Evolutionary conservation across 2,797 vertebrate species (phyloP), one percentile per base, ranked within the genome.

Genomic region (Tinamus major): DNA sequence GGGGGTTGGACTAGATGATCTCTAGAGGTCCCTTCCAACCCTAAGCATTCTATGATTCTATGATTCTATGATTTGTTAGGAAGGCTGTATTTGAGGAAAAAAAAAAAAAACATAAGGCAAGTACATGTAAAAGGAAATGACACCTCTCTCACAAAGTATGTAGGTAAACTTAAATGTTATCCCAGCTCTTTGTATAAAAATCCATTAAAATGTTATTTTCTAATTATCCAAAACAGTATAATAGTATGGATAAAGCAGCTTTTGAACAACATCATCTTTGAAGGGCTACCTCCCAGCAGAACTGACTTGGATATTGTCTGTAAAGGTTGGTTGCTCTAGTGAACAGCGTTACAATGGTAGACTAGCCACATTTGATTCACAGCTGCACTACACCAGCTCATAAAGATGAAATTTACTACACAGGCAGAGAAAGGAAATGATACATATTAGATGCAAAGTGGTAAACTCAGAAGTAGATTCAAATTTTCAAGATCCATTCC

Each of bases 111-210:
- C 61, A n/a, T 53, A 59, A 26, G 69, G 39, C 35, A 64, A 35
- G 49, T 37, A 67, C 3, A 46, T 17, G 11, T 65, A 39, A 79
- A 39, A 48, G 49, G 26, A 87, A 87, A 86, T 2, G 5, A 35
- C 37, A 75, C 0, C 0, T 51, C 16, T 55, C 51, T 46, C 2
- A 1, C 46, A 27, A 95, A 67, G n/a, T n/a, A 26, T 3, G 12
- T 9, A 61, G 21, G 19, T 70, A 77, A 89, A 86, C 15, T 42
- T 23, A 41, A 59, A 41, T 1, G 1, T 14, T 84, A 58, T 6
- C 5, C 23, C 76, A 79, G 10, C 9, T 70, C 58, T 37, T 17
- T 51, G 56, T 12, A 48, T 2, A 59, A 29, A 64, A 65, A 7
- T 35, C 26, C 58, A 20, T 87, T 75, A 80, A 79, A 94, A 71